Evolutionary conservation across 2,113 vertebrate genomes (phyloP).

Genomic region (Thamnaconus septentrionalis): DNA sequence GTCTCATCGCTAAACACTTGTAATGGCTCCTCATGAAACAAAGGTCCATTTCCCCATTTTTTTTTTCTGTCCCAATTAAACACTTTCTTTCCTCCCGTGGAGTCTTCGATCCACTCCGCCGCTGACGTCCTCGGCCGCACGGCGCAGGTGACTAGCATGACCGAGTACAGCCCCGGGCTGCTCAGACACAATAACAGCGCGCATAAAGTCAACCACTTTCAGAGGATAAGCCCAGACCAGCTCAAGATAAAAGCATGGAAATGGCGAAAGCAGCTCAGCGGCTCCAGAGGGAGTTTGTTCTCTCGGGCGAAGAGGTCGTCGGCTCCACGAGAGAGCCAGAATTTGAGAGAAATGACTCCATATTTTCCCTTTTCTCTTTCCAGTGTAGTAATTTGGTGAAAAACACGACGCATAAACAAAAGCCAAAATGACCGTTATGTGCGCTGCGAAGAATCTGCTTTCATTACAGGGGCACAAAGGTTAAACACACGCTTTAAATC

Average conservation of each 20-base stretch:
- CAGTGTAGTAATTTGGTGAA: too few species aligned
- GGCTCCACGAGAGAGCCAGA: too few species aligned
- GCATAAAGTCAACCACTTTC: too few species aligned
- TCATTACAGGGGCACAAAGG: slow-evolving; percentile 29
- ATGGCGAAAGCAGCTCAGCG: too few species aligned
- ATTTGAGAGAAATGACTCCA: too few species aligned
- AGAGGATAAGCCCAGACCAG: too few species aligned
- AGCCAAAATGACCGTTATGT: too few species aligned
- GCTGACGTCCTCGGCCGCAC: slow-evolving; percentile 27
- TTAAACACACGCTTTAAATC: background rate
- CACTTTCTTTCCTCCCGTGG: slow-evolving; percentile 48
- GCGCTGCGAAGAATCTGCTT: background rate
- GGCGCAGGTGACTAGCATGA: slow-evolving; percentile 50
- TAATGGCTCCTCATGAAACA: slow-evolving; percentile 86
- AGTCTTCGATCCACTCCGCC: slow-evolving; percentile 59
- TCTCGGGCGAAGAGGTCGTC: too few species aligned
- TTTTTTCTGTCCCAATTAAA: slow-evolving; percentile 58
- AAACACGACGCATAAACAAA: too few species aligned
- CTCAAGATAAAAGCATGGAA: too few species aligned
- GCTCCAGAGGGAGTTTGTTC: too few species aligned
- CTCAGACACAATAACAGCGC: background rate
- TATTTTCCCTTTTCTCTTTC: too few species aligned
- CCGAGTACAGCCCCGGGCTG: slow-evolving; percentile 28
- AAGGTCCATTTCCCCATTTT: slow-evolving; percentile 72
- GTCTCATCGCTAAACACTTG: slow-evolving; percentile 87